These are phyloP conservation scores for Apteryx owenii DNA, from an alignment of 2,113 vertebrate genomes.

Conservation along the genomic window DNA sequence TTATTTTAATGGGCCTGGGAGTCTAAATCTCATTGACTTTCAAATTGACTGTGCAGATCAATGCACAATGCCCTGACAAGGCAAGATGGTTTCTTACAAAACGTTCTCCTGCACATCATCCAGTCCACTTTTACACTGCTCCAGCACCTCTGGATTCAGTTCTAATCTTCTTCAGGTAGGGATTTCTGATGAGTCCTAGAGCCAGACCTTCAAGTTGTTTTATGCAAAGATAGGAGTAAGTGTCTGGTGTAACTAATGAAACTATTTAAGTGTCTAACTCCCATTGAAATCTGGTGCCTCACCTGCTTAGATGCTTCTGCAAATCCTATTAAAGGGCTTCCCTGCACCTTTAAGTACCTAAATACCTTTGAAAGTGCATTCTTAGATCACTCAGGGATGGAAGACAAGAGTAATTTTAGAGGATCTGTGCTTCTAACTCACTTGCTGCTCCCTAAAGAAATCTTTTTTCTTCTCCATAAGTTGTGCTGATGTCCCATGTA, in stretches of 20 bases:
- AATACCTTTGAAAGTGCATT: background rate
- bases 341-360: constrained; percentile 6
- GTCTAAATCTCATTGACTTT: constrained; percentile 57
- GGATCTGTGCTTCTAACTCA: background rate
- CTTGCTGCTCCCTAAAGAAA: background rate
- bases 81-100: background rate
- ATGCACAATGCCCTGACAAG: constrained; percentile 27
- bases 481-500: background rate
- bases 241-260: background rate
- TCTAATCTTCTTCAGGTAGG: background rate
- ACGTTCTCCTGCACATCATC: background rate
- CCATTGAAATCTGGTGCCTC: background rate
- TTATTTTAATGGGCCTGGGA: constrained; percentile 27
- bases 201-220: background rate
- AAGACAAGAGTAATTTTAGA: background rate
- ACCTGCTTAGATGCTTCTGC: background rate
- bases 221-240: background rate
- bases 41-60: constrained; percentile 10
- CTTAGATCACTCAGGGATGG: background rate
- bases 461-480: background rate
- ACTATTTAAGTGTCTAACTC: constrained; percentile 9
- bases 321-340: constrained; percentile 47
- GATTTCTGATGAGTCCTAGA: background rate
- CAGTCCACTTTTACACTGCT: background rate
- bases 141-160: background rate